phyloP scores from a whole-genome alignment of 2,113 vertebrate genomes.

The Solea senegalensis region DNA sequence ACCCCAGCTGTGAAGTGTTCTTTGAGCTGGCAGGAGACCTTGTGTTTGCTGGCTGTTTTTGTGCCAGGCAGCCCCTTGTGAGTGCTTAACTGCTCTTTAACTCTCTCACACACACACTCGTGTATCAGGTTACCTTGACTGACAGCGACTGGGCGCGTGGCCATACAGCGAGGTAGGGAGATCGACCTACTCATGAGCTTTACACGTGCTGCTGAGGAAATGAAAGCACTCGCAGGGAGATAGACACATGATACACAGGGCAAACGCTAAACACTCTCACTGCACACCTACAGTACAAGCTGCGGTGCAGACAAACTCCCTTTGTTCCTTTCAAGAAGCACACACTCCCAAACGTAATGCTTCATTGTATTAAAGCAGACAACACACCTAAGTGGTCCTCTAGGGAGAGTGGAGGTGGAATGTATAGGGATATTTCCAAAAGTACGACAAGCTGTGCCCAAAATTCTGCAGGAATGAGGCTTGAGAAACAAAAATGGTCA shows the following conservation, averaged over 20 bases:
- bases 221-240: slow-evolving; percentile 2
- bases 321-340: slow-evolving; percentile 11
- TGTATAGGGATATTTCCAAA: slow-evolving; percentile 31
- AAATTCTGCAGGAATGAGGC: slow-evolving; percentile 44
- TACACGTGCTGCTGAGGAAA: background rate
- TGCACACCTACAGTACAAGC: slow-evolving; percentile 2
- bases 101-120: background rate
- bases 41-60: slow-evolving; percentile 10
- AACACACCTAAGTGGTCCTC: slow-evolving; percentile 28
- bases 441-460: slow-evolving; percentile 39
- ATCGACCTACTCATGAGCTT: background rate
- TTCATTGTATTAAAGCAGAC: slow-evolving; percentile 32
- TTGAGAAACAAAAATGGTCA: slow-evolving; percentile 17
- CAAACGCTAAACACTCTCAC: background rate
- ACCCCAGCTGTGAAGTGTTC: slow-evolving; percentile 20
- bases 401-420: slow-evolving; percentile 43
- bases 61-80: slow-evolving; percentile 18
- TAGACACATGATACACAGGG: background rate
- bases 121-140: slow-evolving; percentile 39
- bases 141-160: slow-evolving; percentile 27
- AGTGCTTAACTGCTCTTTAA: slow-evolving; percentile 38
- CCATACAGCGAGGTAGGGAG: slow-evolving; percentile 5
- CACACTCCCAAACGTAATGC: slow-evolving; percentile 1
- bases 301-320: background rate
- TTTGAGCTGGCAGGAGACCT: slow-evolving; percentile 20